phyloP scores from a whole-genome alignment of 1,140 invertebrate genomes.

The Drosophila insularis region DNA sequence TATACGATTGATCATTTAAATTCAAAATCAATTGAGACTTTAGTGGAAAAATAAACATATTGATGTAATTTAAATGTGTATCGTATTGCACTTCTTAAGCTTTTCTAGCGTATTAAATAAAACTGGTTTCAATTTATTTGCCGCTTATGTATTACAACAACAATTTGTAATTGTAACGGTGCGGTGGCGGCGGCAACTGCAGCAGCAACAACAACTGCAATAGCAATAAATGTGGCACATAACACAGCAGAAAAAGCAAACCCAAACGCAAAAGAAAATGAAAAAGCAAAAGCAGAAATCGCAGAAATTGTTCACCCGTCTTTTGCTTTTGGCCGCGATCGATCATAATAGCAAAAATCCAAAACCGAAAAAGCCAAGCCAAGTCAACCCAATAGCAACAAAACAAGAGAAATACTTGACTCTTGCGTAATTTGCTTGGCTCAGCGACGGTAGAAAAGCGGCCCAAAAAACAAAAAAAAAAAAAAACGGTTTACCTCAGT shows the following conservation, averaged over 20 bases:
- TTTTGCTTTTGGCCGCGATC: conserved; percentile 59
- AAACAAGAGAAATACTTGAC: conserved; percentile 59
- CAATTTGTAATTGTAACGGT: conserved; percentile 71
- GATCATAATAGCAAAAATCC: conserved; percentile 65
- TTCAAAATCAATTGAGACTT: too few relatives aligned
- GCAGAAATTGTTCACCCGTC: conserved; percentile 47
- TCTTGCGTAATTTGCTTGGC: conserved; percentile 77
- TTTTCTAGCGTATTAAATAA: conserved; percentile 38
- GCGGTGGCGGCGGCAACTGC: conserved; percentile 36
- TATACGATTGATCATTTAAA: too few relatives aligned
- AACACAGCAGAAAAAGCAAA: conserved; percentile 13
- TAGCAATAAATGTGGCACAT: conserved; percentile 75
- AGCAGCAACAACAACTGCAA: conserved; percentile 48
- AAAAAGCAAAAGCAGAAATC: conserved; percentile 73
- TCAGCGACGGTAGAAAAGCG: conserved; percentile 45
- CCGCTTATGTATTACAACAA: conserved; percentile 55
- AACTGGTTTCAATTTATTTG: conserved; percentile 71
- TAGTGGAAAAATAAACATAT: too few relatives aligned
- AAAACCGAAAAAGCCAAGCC: conserved; percentile 4
- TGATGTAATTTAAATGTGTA: too few relatives aligned
- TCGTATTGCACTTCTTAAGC: too few relatives aligned
- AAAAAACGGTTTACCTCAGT: conserved; percentile 54
- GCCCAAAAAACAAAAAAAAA: conserved; percentile 22
- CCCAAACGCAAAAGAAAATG: conserved; percentile 1
- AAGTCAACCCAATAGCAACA: conserved; percentile 27